Evolutionary conservation across 2,888 invertebrate species (phyloP).

Genomic region (Apotomis betuletana): DNA sequence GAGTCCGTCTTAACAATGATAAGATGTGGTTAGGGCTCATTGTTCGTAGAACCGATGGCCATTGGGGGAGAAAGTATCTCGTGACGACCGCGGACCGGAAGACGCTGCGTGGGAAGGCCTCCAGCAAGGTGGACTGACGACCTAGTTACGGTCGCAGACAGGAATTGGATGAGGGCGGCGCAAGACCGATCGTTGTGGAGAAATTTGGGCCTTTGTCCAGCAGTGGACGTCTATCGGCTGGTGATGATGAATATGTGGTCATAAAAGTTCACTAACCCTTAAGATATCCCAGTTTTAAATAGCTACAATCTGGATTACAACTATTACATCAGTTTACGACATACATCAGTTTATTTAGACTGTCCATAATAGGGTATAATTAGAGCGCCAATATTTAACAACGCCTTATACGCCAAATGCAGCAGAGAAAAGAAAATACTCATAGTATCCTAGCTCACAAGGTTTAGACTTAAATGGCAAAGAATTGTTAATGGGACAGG

Average conservation of each 20-base stretch:
- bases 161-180: no score
- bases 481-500: not conserved
- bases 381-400: not conserved
- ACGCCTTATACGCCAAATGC: not conserved
- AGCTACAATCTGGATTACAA: not conserved
- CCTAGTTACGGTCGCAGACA: no score
- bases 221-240: no score
- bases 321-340: conserved; percentile 5
- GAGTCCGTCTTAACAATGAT: no score
- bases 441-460: not conserved
- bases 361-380: conserved; percentile 20
- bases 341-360: not conserved
- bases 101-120: no score
- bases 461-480: not conserved
- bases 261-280: not conserved
- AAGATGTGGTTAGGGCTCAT: no score
- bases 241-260: not conserved
- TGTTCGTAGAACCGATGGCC: no score
- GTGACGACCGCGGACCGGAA: no score
- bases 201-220: no score
- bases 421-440: not conserved
- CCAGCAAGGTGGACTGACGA: no score
- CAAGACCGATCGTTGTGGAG: no score
- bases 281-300: not conserved
- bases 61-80: no score